Conservation (phyloP, 2,113 vertebrate genomes). For the Nipponia nippon region DNA sequence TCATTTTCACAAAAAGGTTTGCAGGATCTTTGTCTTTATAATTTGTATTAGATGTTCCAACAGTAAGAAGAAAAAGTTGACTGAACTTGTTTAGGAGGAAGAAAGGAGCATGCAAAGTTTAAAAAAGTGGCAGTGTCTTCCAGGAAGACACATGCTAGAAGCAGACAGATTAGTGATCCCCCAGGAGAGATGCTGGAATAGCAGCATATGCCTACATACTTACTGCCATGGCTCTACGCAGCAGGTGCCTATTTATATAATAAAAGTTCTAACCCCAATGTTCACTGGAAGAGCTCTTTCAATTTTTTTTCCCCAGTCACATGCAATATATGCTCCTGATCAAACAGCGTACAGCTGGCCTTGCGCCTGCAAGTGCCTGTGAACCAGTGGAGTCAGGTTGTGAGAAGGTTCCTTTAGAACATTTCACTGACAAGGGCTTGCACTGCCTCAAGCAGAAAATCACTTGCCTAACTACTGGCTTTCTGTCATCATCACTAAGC, state of each 20-base stretch:
- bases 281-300: not conserved
- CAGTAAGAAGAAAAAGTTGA: not conserved
- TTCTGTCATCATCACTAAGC: constrained; percentile 21
- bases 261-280: not conserved
- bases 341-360: not conserved
- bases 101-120: not conserved
- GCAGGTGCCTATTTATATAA: not conserved
- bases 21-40: not conserved
- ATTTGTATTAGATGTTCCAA: not conserved
- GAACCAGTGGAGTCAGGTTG: not conserved
- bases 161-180: not conserved
- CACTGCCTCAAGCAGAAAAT: constrained; percentile 56
- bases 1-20: not conserved
- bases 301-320: not conserved
- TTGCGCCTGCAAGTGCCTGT: not conserved
- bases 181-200: not conserved
- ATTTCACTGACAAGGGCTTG: constrained; percentile 35
- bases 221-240: not conserved
- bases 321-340: not conserved
- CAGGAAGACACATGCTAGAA: not conserved
- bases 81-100: not conserved
- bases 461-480: not conserved
- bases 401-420: constrained; percentile 27
- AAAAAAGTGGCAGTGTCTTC: not conserved
- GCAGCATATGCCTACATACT: not conserved